Conservation (phyloP, 1,140 invertebrate genomes). For the Scaptomyza pallida region DNA sequence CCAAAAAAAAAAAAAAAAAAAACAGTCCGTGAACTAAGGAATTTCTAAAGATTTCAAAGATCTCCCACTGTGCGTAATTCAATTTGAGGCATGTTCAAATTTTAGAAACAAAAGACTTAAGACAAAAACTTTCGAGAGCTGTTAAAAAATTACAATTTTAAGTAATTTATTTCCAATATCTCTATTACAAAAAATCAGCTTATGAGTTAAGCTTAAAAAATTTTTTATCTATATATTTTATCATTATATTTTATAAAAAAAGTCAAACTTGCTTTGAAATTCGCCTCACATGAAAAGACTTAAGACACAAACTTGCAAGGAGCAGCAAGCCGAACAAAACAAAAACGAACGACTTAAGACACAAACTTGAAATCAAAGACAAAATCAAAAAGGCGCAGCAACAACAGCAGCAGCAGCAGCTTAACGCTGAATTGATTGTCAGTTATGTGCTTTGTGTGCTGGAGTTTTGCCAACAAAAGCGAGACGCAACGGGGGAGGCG, state of each 20-base stretch:
- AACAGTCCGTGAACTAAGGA: conserved; percentile 50
- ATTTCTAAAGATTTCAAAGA: conserved; percentile 12
- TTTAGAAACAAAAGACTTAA: conserved; percentile 70
- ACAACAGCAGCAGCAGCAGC: conserved; percentile 29
- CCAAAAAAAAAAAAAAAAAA: conserved; percentile 29
- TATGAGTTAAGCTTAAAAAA: too few relatives aligned
- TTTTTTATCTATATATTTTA: too few relatives aligned
- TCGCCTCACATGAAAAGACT: neutral
- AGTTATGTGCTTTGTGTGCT: conserved; percentile 67
- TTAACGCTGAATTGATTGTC: conserved; percentile 75
- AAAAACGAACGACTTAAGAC: conserved; percentile 73
- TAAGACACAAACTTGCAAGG: conserved; percentile 1
- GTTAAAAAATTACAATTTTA: too few relatives aligned
- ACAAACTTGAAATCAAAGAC: conserved; percentile 68
- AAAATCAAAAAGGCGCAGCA: conserved; percentile 56
- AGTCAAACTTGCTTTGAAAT: too few relatives aligned
- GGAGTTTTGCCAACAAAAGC: conserved; percentile 36
- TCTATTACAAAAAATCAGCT: too few relatives aligned
- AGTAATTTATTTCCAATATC: too few relatives aligned
- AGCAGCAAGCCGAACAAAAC: conserved; percentile 7
- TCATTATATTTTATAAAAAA: too few relatives aligned
- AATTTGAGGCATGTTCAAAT: conserved; percentile 52
- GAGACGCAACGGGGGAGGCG: conserved; percentile 5
- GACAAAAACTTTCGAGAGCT: conserved; percentile 56
- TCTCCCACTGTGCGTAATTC: conserved; percentile 55